Percentiles rank a stretch among this genome's conserved stretches.
Conservation (phyloP, 2,888 invertebrate genomes). For the Mimumesa dahlbomi region DNA sequence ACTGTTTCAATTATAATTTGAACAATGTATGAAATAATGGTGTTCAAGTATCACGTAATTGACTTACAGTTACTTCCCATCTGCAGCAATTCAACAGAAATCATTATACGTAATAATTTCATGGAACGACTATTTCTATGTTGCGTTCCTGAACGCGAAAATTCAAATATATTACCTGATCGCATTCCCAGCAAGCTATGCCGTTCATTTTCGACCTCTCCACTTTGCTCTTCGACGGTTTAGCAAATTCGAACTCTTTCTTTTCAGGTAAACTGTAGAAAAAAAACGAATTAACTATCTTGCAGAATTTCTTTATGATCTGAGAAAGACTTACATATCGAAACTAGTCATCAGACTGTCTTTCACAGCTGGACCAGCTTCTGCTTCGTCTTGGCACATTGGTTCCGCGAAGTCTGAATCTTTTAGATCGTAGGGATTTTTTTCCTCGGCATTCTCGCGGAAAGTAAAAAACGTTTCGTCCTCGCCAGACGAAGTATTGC, state of each 20-base stretch:
- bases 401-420: constrained; percentile 1
- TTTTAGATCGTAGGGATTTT: background rate
- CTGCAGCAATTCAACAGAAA: constrained; percentile 14
- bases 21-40: background rate
- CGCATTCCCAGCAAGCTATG: constrained; percentile 79
- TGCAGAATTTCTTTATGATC: too few relatives aligned
- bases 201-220: constrained; percentile 77
- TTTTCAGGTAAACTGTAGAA: constrained; percentile 20
- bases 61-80: constrained; percentile 22
- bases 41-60: background rate
- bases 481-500: background rate
- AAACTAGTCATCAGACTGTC: constrained; percentile 19
- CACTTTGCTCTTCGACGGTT: constrained; percentile 73
- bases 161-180: constrained; percentile 68
- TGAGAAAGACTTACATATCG: constrained; percentile 37
- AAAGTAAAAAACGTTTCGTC: constrained; percentile 44
- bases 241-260: constrained; percentile 45
- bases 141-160: background rate
- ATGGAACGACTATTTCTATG: too few relatives aligned
- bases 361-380: constrained; percentile 10
- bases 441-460: constrained; percentile 13
- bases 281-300: too few relatives aligned
- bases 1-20: background rate
- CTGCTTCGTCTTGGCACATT: background rate
- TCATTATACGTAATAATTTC: background rate